Base-by-base conservation (phyloP, 2,113 vertebrate genomes). In the Mormoops blainvillei region DNA sequence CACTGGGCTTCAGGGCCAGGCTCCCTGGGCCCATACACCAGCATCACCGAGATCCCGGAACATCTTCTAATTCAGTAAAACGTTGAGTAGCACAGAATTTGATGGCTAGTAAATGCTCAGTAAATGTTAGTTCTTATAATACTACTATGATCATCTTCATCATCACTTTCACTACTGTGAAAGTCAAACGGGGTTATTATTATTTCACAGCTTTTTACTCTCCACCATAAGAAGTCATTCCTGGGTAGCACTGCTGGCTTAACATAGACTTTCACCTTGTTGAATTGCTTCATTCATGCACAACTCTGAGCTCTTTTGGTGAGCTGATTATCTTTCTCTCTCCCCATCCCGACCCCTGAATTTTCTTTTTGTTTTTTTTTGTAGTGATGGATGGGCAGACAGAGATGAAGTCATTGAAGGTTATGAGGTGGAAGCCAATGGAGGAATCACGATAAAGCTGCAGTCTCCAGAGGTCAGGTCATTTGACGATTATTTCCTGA, bases 391-490 rank as follows among this genome's bases (percentile, higher is more conserved):
- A 33, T 99, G 99, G 99, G 99, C 99, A 65, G 99, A 99, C 98
- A 99, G 99, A 92, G 99, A 99, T 87, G 99, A 99, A 98, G 99
- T 99, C 73, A 99, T 99, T 81, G 99, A 99, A 98, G 99, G 99
- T 15, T 99, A 99, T 0, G 99, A 99, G 97, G 99, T 99, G 48
- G 99, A 99, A 98, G 99, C 99, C 20, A 99, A 99, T 0, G 99
- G 99, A 65, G 99, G 99, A 54, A 99, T 99, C 98, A 99, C 99
- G 2, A 99, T 99, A 98, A 99, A 99, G 97, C 98, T 99, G 70
- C 99, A 99, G 87, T 99, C 99, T 41, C 99, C 98, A 45, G 98
- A 99, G 96, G 99, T 99, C 87, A 98, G 98, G 96, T 98, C 99
- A 0, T 99, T 99, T 85, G 99, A 99, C 65, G 99, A 99, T 94